These are phyloP conservation scores for Oenanthe oenanthe DNA, from an alignment of 2,113 vertebrate genomes.

Conservation along the genomic window DNA sequence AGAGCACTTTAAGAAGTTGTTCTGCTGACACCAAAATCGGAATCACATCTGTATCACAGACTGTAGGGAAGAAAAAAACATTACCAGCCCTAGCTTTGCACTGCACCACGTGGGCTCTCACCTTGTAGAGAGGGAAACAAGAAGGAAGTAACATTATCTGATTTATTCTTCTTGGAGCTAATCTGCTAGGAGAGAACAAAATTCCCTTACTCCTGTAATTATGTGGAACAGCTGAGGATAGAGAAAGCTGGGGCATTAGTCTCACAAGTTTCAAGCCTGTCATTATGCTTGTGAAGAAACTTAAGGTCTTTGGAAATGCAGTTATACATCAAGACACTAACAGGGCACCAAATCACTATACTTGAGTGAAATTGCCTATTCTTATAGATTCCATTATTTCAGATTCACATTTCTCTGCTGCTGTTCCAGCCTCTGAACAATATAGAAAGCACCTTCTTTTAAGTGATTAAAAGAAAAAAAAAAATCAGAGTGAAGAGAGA, in stretches of 20 bases:
- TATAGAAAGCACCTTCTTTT: neutral
- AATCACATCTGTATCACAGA: neutral
- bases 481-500: neutral
- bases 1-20: neutral
- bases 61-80: neutral
- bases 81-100: neutral
- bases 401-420: slow-evolving; percentile 53
- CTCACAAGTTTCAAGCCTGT: slow-evolving; percentile 57
- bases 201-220: slow-evolving; percentile 49
- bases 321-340: slow-evolving; percentile 63
- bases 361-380: slow-evolving; percentile 65
- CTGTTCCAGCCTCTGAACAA: neutral
- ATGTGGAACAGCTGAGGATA: slow-evolving; percentile 40
- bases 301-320: slow-evolving; percentile 29
- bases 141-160: neutral
- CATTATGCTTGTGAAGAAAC: slow-evolving; percentile 54
- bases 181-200: slow-evolving; percentile 6
- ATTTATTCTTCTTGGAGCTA: slow-evolving; percentile 51
- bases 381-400: slow-evolving; percentile 61
- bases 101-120: accelerated
- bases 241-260: slow-evolving; percentile 23
- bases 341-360: slow-evolving; percentile 65
- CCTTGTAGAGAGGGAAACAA: neutral
- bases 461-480: neutral
- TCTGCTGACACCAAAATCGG: neutral